Evolutionary conservation across 1,140 invertebrate species (phyloP).

Genomic region (Pachypsylla venusta): DNA sequence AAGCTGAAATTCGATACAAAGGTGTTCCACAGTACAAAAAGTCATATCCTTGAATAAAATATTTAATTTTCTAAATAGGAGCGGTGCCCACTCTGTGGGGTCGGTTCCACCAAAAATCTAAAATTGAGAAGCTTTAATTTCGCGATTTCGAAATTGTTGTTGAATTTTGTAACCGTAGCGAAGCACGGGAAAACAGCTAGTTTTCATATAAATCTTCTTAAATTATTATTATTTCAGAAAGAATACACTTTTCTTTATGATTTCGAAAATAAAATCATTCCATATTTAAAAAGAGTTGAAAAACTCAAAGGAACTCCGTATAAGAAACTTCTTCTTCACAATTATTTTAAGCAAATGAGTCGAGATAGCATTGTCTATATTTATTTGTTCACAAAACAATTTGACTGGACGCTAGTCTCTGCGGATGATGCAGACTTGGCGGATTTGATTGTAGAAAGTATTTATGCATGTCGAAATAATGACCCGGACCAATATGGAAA

Average conservation of each 20-base stretch:
- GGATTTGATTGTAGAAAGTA: not conserved
- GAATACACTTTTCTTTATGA: not conserved
- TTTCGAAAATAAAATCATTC: not conserved
- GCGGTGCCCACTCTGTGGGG: too few relatives aligned
- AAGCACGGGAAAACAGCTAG: too few relatives aligned
- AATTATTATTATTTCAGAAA: constrained; percentile 5
- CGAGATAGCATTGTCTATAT: not conserved
- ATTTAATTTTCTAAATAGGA: too few relatives aligned
- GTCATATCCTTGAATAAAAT: too few relatives aligned
- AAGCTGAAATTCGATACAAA: too few relatives aligned
- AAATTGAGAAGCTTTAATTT: too few relatives aligned
- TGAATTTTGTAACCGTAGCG: too few relatives aligned
- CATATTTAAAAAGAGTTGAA: not conserved
- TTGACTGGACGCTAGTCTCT: not conserved
- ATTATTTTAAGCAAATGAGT: constrained; percentile 5
- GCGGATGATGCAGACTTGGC: not conserved
- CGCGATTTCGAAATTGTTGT: too few relatives aligned
- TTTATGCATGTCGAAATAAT: not conserved
- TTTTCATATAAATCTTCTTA: too few relatives aligned
- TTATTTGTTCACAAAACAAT: not conserved
- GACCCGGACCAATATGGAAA: not conserved
- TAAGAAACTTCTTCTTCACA: not conserved
- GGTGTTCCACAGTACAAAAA: too few relatives aligned
- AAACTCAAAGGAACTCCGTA: not conserved
- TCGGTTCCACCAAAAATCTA: too few relatives aligned